phyloP scores from a whole-genome alignment of 53 echinoderm and acorn worm genomes.

The Temnopleurus reevesii region DNA sequence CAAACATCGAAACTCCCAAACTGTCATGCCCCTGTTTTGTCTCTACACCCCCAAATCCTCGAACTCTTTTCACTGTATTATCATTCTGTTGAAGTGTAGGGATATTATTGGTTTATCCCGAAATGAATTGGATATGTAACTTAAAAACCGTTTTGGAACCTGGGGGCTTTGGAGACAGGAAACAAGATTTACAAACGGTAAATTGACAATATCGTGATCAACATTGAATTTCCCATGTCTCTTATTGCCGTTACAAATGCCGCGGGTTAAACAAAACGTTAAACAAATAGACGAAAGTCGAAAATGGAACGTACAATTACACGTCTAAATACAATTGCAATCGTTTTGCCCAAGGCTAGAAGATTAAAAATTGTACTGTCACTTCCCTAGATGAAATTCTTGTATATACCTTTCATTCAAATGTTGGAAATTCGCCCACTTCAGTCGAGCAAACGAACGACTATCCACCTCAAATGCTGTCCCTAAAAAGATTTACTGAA shows the following conservation, averaged over 20 bases:
- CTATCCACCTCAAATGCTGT: no score
- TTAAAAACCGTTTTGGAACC: background rate
- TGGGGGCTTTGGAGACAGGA: background rate
- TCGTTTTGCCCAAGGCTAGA: background rate
- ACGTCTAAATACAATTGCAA: background rate
- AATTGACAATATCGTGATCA: conserved; percentile 6
- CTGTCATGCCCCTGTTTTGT: background rate
- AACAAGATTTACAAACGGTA: background rate
- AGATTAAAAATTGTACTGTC: background rate
- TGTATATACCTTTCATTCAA: background rate
- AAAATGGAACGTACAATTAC: background rate
- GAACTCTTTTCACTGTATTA: no score
- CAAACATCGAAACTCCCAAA: background rate
- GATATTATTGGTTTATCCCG: no score
- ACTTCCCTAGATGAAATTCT: background rate
- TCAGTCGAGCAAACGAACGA: background rate
- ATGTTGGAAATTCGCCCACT: background rate
- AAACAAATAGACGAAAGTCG: background rate
- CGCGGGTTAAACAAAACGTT: background rate
- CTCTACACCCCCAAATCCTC: background rate
- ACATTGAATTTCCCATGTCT: conserved; percentile 8
- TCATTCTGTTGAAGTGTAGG: no score
- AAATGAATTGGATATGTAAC: background rate
- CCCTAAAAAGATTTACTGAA: no score
- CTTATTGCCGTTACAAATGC: background rate